Conservation (phyloP, 2,113 vertebrate genomes). For the Canis aureus region DNA sequence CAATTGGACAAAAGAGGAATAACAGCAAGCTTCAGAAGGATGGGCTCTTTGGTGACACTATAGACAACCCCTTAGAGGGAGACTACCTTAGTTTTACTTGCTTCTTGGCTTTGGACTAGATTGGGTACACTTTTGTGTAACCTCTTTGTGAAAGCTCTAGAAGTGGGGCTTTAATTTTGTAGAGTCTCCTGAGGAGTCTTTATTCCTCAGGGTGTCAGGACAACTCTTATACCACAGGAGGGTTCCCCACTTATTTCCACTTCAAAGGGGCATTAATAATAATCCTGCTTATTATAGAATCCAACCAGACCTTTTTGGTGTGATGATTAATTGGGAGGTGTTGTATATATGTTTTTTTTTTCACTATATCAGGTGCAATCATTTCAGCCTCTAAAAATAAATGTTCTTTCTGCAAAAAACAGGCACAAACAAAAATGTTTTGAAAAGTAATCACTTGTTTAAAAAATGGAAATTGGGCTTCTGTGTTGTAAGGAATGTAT, state of each 20-base stretch:
- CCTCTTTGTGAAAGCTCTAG: constrained; percentile 65
- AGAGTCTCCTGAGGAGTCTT: constrained; percentile 40
- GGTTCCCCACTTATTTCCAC: constrained; percentile 86
- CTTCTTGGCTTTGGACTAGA: not conserved
- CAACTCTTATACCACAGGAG: constrained; percentile 83
- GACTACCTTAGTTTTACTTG: not conserved
- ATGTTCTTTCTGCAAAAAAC: constrained; percentile 79
- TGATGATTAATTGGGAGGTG: constrained; percentile 87
- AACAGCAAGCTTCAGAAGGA: not conserved
- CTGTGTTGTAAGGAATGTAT: constrained; percentile 90
- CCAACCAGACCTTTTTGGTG: constrained; percentile 82
- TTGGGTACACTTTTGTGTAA: not conserved
- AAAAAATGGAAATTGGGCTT: constrained; percentile 90
- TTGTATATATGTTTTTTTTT: not conserved
- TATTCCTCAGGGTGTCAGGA: constrained; percentile 83
- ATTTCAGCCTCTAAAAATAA: constrained; percentile 85
- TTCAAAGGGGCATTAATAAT: constrained; percentile 88
- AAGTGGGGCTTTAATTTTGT: constrained; percentile 65
- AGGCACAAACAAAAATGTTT: constrained; percentile 90
- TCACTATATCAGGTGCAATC: constrained; percentile 72
- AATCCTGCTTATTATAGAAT: constrained; percentile 86
- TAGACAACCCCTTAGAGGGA: not conserved
- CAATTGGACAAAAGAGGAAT: not conserved
- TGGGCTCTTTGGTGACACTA: not conserved
- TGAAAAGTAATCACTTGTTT: constrained; percentile 90